These are phyloP conservation scores for Otis tarda DNA, from an alignment of 2,113 vertebrate species.

Conservation along the genomic window DNA sequence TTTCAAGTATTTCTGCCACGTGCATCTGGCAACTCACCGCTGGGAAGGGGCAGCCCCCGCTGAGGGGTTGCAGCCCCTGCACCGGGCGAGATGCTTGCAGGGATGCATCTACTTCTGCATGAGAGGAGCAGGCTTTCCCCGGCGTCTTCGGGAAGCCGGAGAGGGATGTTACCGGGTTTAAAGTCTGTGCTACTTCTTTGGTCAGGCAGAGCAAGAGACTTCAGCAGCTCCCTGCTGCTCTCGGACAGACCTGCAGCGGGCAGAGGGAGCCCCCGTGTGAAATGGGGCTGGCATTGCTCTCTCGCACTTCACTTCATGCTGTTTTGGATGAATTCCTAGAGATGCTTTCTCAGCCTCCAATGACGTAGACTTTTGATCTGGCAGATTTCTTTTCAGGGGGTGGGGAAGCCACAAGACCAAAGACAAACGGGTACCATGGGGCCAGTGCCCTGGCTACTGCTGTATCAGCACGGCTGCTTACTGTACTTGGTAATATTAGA, in stretches of 20 bases:
- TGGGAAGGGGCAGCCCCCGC: neutral
- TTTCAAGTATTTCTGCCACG: slow-evolving; percentile 45
- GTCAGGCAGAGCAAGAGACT: slow-evolving; percentile 54
- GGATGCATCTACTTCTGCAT: neutral
- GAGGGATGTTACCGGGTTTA: neutral
- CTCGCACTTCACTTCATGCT: neutral
- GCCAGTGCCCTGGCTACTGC: slow-evolving; percentile 30
- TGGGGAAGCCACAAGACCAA: neutral
- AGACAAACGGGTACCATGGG: neutral
- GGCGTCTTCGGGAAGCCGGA: neutral
- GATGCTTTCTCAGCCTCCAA: neutral
- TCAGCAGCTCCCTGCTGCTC: slow-evolving; percentile 45
- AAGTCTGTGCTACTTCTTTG: slow-evolving; percentile 66
- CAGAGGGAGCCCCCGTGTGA: neutral
- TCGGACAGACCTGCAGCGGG: neutral
- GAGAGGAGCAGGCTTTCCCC: neutral
- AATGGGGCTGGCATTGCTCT: neutral
- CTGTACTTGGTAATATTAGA: slow-evolving; percentile 22
- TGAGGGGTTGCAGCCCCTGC: neutral
- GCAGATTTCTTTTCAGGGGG: neutral
- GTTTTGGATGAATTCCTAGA: neutral
- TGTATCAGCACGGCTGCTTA: slow-evolving; percentile 8
- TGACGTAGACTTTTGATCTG: neutral
- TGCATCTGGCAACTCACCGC: neutral
- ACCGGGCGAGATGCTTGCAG: neutral